phyloP scores from a whole-genome alignment of 2,888 invertebrate species.

The Orthosia gracilis region DNA sequence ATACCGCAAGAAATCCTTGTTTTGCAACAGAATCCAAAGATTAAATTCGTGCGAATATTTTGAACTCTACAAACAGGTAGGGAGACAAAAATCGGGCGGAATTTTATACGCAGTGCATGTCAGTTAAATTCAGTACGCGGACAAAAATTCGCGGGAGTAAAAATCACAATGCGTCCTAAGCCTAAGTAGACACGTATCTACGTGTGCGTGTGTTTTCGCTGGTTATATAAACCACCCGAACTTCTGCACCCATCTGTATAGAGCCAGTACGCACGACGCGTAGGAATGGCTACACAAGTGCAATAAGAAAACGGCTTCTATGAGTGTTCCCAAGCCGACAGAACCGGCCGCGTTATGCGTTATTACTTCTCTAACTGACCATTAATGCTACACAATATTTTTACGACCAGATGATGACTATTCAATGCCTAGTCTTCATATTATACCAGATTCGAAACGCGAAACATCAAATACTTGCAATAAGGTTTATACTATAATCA shows the following conservation, averaged over 20 bases:
- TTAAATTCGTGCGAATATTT: too few species aligned
- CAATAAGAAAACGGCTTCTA: constrained; percentile 50
- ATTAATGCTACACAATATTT: constrained; percentile 64
- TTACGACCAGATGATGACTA: constrained; percentile 54
- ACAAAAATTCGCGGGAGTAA: too few species aligned
- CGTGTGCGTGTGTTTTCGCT: background rate
- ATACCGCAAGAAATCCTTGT: too few species aligned
- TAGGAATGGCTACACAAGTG: constrained; percentile 58
- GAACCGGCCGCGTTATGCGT: constrained; percentile 53
- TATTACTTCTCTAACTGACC: constrained; percentile 60
- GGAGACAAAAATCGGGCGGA: too few species aligned
- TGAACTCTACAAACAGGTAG: too few species aligned
- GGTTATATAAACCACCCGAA: background rate
- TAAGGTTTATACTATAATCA: constrained; percentile 28
- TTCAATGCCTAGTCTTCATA: constrained; percentile 52
- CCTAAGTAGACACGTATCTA: too few species aligned
- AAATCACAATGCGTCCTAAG: too few species aligned
- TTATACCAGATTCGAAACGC: constrained; percentile 35
- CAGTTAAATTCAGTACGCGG: too few species aligned
- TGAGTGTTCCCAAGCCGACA: constrained; percentile 50
- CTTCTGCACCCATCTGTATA: constrained; percentile 15
- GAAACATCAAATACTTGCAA: constrained; percentile 22
- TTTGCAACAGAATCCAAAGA: too few species aligned
- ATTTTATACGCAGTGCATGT: too few species aligned
- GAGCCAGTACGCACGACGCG: constrained; percentile 41